phyloP scores from a whole-genome alignment of 2,888 invertebrate genomes.

The Sesia apiformis region DNA sequence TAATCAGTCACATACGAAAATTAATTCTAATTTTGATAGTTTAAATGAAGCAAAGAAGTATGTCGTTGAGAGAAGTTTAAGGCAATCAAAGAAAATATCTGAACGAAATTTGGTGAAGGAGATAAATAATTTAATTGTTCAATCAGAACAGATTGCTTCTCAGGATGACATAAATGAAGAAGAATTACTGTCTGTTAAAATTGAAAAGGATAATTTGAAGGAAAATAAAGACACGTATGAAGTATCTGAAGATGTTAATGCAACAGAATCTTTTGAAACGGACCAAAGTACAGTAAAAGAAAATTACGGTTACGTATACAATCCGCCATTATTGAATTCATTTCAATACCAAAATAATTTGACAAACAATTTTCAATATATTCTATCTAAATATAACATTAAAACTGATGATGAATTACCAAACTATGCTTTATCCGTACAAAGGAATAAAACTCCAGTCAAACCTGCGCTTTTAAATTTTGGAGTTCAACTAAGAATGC shows the following conservation, averaged over 20 bases:
- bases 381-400: conserved; percentile 47
- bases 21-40: background rate
- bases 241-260: background rate
- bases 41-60: background rate
- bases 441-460: background rate
- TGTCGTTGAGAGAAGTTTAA: background rate
- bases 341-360: background rate
- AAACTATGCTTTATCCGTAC: conserved; percentile 33
- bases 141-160: background rate
- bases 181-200: background rate
- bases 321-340: background rate
- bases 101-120: background rate
- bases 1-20: too few relatives aligned
- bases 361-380: background rate
- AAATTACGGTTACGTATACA: background rate
- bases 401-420: conserved; percentile 29
- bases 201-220: background rate
- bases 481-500: conserved; percentile 18
- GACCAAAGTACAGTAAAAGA: background rate
- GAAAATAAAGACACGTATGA: background rate
- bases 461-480: conserved; percentile 10
- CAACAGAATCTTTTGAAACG: background rate
- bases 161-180: background rate
- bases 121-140: background rate
- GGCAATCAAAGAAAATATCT: background rate